Conservation (phyloP, 2,888 invertebrate genomes). For the Rhingia campestris region DNA sequence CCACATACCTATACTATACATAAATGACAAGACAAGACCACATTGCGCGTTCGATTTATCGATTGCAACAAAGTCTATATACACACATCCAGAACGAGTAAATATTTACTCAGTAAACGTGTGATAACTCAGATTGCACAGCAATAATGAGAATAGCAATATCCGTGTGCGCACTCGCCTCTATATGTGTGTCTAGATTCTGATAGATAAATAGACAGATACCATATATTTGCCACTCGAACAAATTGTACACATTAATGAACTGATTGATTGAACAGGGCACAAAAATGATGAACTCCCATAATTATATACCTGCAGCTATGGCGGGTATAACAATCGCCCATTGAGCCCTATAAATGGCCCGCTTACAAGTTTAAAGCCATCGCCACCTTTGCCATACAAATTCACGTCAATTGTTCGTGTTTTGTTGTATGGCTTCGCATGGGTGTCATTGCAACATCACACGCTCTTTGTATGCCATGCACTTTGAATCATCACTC, state of each 20-base stretch:
- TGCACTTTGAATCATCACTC: slow-evolving; percentile 57
- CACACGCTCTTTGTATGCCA: slow-evolving; percentile 38
- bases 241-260: slow-evolving; percentile 28
- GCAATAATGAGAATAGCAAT: slow-evolving; percentile 4
- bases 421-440: slow-evolving; percentile 46
- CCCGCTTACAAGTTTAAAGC: slow-evolving; percentile 48
- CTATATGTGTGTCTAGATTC: slow-evolving; percentile 17
- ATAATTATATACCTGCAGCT: slow-evolving; percentile 3
- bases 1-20: too few relatives aligned
- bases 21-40: slow-evolving; percentile 5
- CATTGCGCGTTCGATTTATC: slow-evolving; percentile 37
- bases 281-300: neutral
- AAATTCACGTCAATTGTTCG: too few relatives aligned
- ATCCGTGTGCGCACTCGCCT: neutral
- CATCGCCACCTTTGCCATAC: slow-evolving; percentile 18
- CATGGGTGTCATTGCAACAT: slow-evolving; percentile 46
- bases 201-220: slow-evolving; percentile 43
- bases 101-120: slow-evolving; percentile 36
- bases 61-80: slow-evolving; percentile 45
- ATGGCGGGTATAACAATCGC: slow-evolving; percentile 46
- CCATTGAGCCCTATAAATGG: slow-evolving; percentile 56
- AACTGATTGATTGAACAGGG: neutral
- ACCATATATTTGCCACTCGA: slow-evolving; percentile 21
- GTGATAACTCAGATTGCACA: slow-evolving; percentile 14
- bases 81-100: slow-evolving; percentile 2